Evolutionary conservation across 2,113 vertebrate genomes (phyloP).

Genomic region (Bos javanicus): DNA sequence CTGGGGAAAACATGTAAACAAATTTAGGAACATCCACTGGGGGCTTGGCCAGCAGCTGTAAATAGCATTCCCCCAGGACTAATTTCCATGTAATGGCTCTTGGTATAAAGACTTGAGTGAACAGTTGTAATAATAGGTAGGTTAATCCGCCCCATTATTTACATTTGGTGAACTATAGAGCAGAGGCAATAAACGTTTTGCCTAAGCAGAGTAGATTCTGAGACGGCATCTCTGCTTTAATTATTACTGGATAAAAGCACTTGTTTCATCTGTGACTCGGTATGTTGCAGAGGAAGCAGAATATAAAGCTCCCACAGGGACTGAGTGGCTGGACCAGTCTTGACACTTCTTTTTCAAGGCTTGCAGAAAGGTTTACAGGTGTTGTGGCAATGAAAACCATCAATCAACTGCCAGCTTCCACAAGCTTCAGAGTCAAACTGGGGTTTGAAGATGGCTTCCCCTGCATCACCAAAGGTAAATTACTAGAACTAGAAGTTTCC

Average conservation of each 20-base stretch:
- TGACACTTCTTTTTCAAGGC: neutral
- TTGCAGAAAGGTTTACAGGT: neutral
- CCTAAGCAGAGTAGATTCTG: neutral
- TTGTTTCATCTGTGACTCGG: neutral
- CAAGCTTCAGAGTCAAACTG: neutral
- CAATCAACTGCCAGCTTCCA: neutral
- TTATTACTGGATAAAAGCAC: neutral
- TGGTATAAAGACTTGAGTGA: neutral
- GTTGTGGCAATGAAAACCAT: neutral
- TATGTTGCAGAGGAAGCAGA: neutral
- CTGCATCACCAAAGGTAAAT: neutral
- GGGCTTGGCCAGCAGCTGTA: neutral
- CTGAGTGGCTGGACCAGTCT: neutral
- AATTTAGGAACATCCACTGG: neutral
- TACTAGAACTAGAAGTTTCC: conserved; percentile 13
- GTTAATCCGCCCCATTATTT: conserved; percentile 35
- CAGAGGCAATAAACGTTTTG: neutral
- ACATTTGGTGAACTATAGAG: neutral
- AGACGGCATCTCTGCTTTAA: neutral
- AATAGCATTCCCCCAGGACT: neutral
- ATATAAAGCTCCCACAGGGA: neutral
- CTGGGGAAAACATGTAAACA: neutral
- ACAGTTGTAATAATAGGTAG: neutral
- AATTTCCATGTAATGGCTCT: conserved; percentile 19
- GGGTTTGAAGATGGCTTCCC: neutral